Evolutionary conservation across 2,797 vertebrate genomes (phyloP), one percentile per base, ranked within the genome.

Genomic region (Tinamus major): DNA sequence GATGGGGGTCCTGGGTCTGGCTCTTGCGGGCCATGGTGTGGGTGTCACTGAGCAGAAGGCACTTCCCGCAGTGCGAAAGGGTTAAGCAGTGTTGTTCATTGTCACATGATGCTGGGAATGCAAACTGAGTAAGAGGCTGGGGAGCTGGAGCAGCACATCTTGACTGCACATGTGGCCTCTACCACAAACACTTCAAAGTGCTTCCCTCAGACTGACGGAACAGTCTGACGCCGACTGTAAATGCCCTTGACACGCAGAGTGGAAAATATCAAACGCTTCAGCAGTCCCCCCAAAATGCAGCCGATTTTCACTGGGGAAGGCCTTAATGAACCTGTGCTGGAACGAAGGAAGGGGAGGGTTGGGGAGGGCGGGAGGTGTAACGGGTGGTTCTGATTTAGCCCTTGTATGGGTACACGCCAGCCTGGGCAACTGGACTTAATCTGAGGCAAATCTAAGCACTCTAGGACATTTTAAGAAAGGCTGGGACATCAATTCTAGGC

Each of bases 151-250:
- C 92, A 9, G 95, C 98, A 99, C 99, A 99, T 99, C 99, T 99
- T 99, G 99, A 98, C 96, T 98, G 98, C 99, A 99, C 98, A 99
- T 99, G 99, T 99, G 98, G 98, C 97, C 97, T 96, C 98, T 97
- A 98, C 99, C 98, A 97, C 98, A 99, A 98, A 98, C 98, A 99
- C 99, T 99, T 99, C 99, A 99, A 99, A 99, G 99, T 98, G 98
- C 98, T 98, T 98, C 98, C 98, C 98, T 98, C 98, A 98, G 98
- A 99, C 99, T 98, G 98, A 98, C 97, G 98, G 98, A 98, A 98
- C 98, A 98, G 98, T 98, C 99, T 99, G 99, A 99, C 98, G 98
- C 99, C 99, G 98, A 99, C 98, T 99, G 98, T 99, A 99, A 99
- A 99, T 98, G 99, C 99, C 98, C 98, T 98, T 98, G 98, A 99